Base-by-base conservation (phyloP, 2,797 vertebrate genomes). In the Nothura maculosa region DNA sequence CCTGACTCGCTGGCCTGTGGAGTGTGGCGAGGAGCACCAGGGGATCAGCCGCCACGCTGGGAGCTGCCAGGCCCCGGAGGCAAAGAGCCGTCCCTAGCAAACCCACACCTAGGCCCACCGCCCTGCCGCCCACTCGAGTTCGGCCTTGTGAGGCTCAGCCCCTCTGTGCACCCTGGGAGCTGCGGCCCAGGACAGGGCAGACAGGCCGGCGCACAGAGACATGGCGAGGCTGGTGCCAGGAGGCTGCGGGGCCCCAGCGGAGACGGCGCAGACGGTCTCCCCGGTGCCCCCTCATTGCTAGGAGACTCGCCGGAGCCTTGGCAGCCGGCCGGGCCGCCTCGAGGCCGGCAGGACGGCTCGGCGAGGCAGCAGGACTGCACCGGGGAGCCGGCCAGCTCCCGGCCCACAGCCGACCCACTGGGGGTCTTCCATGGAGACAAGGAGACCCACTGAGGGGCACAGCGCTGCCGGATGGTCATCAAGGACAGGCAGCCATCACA, bases 341-440 rank as follows among this genome's bases (percentile, higher is more conserved):
- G 76, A 55, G 60, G 13, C 40, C 3, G 1, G 32, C 36, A 10
- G 54, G 54, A n/a, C 10, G 17, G 30, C 54, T n/a, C 17, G 6
- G 54, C 30, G 27, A n/a, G 17, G 17, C 10, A 20, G 30, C 6
- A 6, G 54, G 18, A 4, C 28, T 10, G 30, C 10, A 6, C 30
- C 10, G 18, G 54, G 54, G 16, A 6, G 17, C 54, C 10, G 6
- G 54, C 9, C 54, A 55, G 54, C 54, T n/a, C 54, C 54, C 10
- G 10, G 28, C 17, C 52, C 52, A 17, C 10, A 9, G 52, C 62
- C 54, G 60, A 40, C 15, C 27, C 24, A 0, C 42, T 2, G 0
- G 0, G 17, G 30, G 52, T 20, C 47, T 0, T 0, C 1, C 4
- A 20, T 15, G 28, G 27, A 34, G 28, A n/a, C 28, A 16, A 55